Base-by-base conservation (phyloP, 1,140 invertebrate genomes). In the Neocloeon triangulifer region DNA sequence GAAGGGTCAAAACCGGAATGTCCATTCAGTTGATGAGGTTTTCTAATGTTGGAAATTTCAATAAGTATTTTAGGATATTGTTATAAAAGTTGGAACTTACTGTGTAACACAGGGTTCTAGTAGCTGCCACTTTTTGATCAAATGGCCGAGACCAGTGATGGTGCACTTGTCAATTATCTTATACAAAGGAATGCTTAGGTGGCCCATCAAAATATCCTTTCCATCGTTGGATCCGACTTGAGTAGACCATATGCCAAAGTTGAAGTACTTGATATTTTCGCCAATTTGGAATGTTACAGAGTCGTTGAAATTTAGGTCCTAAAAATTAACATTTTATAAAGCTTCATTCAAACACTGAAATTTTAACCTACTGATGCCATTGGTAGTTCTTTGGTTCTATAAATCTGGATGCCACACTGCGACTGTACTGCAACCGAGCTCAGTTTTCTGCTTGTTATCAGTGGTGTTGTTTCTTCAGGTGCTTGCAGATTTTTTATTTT, bases 1-100 rank as follows among this genome's bases (percentile, higher is more conserved):
- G 69, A 71, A 3, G 78, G 73, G 50, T 89, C 82, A 51, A 89
- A 92, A 8, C 86, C 88, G 1, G 79, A 78, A 55, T 72, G 77
- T 18, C 53, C 61, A 21, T 66, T 62, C 37, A 74, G n/a, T n/a
- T n/a, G n/a, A n/a, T n/a, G n/a, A n/a, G n/a, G n/a, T n/a, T n/a
- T n/a, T n/a, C n/a, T n/a, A n/a, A n/a, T n/a, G n/a, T n/a, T n/a
- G n/a, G n/a, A n/a, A n/a, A n/a, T n/a, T n/a, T n/a, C n/a, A n/a
- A n/a, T n/a, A n/a, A n/a, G n/a, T n/a, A n/a, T n/a, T n/a, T n/a
- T n/a, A n/a, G n/a, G n/a, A n/a, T n/a, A n/a, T n/a, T n/a, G n/a
- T n/a, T n/a, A n/a, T n/a, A n/a, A n/a, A n/a, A n/a, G n/a, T n/a
- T n/a, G n/a, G n/a, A n/a, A n/a, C n/a, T n/a, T n/a, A n/a, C n/a